Base-by-base conservation (phyloP, 2,888 invertebrate genomes). In the Agrypnus murinus region DNA sequence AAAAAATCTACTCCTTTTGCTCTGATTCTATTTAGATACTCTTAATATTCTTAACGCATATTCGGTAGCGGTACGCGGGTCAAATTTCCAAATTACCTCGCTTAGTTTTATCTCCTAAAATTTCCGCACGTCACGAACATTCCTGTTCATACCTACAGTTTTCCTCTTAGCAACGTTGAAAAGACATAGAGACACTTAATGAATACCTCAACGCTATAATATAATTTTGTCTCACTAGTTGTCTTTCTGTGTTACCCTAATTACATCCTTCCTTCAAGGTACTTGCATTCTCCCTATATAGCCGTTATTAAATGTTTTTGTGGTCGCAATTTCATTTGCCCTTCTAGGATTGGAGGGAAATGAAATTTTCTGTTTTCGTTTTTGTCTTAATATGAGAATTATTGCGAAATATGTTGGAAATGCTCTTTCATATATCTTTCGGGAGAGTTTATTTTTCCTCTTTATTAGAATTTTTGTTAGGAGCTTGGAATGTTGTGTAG, bases 241-340 rank as follows among this genome's bases (percentile, higher is more conserved):
- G 50, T 43, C 65, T 34, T 43, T 55, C n/a, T 32, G 38, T 12
- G 12, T 38, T 64, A n/a, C 55, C 31, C 45, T 65, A 65, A 65
- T 65, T 65, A 46, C 58, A 32, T 38, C 14, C 15, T 19, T 40
- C 32, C 9, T 50, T 9, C 10, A 58, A 66, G 46, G 59, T 12
- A 65, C 34, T 59, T 66, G 58, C 46, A 57, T 36, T 55, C 32
- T 17, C 43, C 65, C 32, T 10, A 36, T 15, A 46, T 48, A 58
- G 31, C 50, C 31, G 31, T 53, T 66, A 67, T 67, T 62, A 60
- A 53, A 67, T 40, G 67, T 67, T 67, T 67, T 62, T 66, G 59
- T 38, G 59, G 17, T n/a, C 10, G 40, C 46, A 66, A 59, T 60
- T 59, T 66, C 58, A 58, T 66, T 59, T 48, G n/a, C 15, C 14